Evolutionary conservation across 2,797 vertebrate genomes (phyloP), one percentile per base, ranked within the genome.

Genomic region (Sebastes baramenuke): DNA sequence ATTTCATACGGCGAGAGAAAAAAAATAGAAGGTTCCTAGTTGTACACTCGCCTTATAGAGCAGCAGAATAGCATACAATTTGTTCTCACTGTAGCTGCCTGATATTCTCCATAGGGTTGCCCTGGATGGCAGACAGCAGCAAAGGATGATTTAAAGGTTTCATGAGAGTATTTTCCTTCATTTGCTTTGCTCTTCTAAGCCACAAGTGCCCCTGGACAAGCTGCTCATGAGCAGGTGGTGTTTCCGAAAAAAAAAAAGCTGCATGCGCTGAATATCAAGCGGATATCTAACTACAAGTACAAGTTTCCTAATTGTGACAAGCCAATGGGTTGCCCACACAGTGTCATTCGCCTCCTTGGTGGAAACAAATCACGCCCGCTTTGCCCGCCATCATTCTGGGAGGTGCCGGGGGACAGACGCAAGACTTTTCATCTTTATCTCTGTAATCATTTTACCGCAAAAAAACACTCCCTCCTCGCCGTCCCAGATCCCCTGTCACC

Each of bases 401-500:
- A 70, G 52, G 56, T 75, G 85, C 88, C 80, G 59, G 70, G 80
- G 77, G 84, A 82, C n/a, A n/a, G 84, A 90, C 87, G 82, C 84
- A 62, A 81, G 83, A 81, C 77, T 87, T 93, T 91, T 92, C 86
- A 92, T 92, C 87, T 93, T 89, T 75, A 88, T 92, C 85, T 90
- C 81, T 90, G 73, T 88, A 91, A 93, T 94, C 83, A 90, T 87
- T 87, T 86, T 72, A 72, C 79, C 42, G 67, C 76, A 84, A 55
- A 82, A 46, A 77, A 78, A 20, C 66, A 70, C 49, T 77, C 64
- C 75, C 69, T 14, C 61, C 54, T 71, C 72, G 83, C 73, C 49
- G 22, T 70, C 71, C 69, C 4, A 49, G 61, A 79, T 91, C 89
- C 83, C 77, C 79, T 68, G 85, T 87, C 87, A 87, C 84, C 83